Evolutionary conservation across 2,797 vertebrate genomes (phyloP).

Genomic region (Tragelaphus eurycerus): DNA sequence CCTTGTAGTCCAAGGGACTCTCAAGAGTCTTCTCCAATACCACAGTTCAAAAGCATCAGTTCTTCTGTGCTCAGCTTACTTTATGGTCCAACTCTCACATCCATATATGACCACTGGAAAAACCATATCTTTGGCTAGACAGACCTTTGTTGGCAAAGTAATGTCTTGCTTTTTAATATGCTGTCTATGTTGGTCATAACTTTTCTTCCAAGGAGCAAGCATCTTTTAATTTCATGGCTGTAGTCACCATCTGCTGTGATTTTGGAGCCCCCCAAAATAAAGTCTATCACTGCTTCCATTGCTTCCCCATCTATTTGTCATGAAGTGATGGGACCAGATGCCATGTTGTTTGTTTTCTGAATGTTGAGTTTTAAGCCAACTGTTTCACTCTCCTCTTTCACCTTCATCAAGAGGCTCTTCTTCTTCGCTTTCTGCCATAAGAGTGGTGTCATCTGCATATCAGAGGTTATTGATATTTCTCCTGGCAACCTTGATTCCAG

Average conservation of each 20-base stretch:
- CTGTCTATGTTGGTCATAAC: neutral
- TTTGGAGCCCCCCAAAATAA: neutral
- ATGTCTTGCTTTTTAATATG: neutral
- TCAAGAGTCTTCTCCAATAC: neutral
- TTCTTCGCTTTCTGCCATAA: neutral
- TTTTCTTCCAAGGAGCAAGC: neutral
- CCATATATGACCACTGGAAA: neutral
- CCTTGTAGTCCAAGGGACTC: neutral
- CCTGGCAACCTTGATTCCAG: rapidly evolving
- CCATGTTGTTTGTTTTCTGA: neutral
- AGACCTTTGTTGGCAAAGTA: neutral
- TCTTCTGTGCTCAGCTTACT: rapidly evolving
- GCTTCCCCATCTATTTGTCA: neutral
- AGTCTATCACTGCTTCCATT: neutral
- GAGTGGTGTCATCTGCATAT: neutral
- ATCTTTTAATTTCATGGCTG: neutral
- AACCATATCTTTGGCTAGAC: neutral
- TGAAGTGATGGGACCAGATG: neutral
- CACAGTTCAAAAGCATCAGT: neutral
- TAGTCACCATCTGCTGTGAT: neutral
- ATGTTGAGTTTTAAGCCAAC: neutral
- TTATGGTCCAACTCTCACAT: neutral
- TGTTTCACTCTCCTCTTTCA: neutral
- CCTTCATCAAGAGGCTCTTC: neutral
- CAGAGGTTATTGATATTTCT: neutral